Percentiles rank a stretch among this genome's conserved stretches.
Evolutionary conservation across 2,888 invertebrate species (phyloP).

Genomic region (Nemapogon koenigi): DNA sequence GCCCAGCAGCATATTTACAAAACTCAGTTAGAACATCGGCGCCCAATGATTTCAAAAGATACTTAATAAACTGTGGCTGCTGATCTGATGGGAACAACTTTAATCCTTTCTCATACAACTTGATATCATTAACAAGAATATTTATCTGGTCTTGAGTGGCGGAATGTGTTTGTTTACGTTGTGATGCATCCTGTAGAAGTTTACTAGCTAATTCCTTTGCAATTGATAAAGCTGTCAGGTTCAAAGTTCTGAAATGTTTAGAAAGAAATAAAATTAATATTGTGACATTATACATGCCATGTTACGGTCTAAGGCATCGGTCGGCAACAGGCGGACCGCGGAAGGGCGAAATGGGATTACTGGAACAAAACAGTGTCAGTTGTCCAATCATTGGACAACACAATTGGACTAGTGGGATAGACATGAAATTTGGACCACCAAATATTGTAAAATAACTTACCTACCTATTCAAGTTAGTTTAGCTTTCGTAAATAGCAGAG

Average conservation of each 20-base stretch:
- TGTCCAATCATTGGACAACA: not conserved
- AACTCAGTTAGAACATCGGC: conserved; percentile 83
- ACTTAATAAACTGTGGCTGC: conserved; percentile 77
- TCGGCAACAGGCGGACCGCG: too few species aligned
- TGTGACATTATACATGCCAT: not conserved
- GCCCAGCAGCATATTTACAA: conserved; percentile 78
- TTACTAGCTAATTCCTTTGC: conserved; percentile 80
- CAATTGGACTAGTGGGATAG: not conserved
- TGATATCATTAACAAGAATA: conserved; percentile 74
- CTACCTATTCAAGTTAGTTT: too few species aligned
- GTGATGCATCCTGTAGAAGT: conserved; percentile 73
- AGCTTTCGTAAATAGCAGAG: too few species aligned
- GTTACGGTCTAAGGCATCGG: too few species aligned
- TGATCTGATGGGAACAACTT: conserved; percentile 67
- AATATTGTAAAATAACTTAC: too few species aligned
- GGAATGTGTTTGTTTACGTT: conserved; percentile 79
- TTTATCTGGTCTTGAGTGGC: conserved; percentile 86
- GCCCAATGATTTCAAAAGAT: conserved; percentile 84
- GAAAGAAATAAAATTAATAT: conserved; percentile 10
- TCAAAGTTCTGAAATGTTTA: conserved; percentile 66
- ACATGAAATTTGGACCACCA: not conserved
- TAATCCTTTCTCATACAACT: conserved; percentile 82
- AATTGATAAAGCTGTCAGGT: conserved; percentile 68
- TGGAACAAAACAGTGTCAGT: too few species aligned
- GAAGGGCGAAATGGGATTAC: too few species aligned